Evolutionary conservation across 2,888 invertebrate genomes (phyloP).

Genomic region (Sipha maydis): DNA sequence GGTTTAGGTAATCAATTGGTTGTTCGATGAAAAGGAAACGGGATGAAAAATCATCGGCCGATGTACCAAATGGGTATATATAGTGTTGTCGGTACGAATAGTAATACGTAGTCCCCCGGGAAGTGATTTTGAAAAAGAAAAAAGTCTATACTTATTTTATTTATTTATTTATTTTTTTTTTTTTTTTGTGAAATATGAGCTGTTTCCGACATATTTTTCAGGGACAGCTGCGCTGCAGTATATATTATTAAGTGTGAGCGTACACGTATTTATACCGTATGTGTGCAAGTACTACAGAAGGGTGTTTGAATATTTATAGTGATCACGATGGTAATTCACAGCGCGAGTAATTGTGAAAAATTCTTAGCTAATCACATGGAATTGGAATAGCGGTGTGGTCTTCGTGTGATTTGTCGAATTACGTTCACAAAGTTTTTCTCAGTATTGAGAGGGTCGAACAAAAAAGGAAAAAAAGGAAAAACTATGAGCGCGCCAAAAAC

Average conservation of each 20-base stretch:
- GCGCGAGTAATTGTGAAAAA: not conserved
- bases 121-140: conserved; percentile 34
- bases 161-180: not conserved
- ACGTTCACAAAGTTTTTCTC: conserved; percentile 35
- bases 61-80: not conserved
- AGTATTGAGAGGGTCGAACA: not conserved
- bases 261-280: conserved; percentile 1
- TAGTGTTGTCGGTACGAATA: not conserved
- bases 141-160: not conserved
- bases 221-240: conserved; percentile 45
- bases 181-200: conserved; percentile 48
- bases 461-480: conserved; percentile 28
- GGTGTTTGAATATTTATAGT: not conserved
- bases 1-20: conserved; percentile 13
- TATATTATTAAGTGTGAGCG: conserved; percentile 11
- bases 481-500: conserved; percentile 51
- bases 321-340: not conserved
- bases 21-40: not conserved
- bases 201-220: conserved; percentile 54
- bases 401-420: conserved; percentile 44
- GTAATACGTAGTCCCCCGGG: conserved; percentile 23
- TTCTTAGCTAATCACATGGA: not conserved
- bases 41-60: conserved; percentile 39
- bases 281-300: not conserved
- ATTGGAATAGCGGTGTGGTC: not conserved